A percentile compares a stretch with the other conserved stretches of the same genome.
phyloP scores from a whole-genome alignment of 2,888 invertebrate species.

The Hyalella azteca region DNA sequence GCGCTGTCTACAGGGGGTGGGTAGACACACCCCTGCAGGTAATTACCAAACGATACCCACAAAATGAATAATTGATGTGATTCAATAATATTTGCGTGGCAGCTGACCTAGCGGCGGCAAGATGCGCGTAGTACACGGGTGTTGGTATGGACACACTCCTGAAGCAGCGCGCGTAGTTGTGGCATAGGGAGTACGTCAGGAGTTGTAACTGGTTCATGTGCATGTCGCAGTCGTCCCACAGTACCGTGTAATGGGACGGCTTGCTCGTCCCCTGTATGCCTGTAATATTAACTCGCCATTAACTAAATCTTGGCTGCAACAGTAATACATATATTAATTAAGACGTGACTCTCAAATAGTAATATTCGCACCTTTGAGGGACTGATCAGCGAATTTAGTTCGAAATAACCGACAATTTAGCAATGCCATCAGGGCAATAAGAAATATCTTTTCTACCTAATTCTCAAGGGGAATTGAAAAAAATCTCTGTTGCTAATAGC shows the following conservation, averaged over 20 bases:
- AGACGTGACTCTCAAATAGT: neutral
- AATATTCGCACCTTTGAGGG: neutral
- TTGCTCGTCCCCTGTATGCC: constrained; percentile 77
- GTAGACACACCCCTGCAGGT: too few species aligned
- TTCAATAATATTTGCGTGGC: neutral
- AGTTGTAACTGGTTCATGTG: constrained; percentile 77
- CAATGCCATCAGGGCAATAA: neutral
- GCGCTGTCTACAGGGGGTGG: too few species aligned
- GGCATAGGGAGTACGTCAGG: constrained; percentile 82
- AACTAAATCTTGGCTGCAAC: neutral
- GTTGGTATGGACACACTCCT: constrained; percentile 67
- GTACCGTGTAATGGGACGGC: constrained; percentile 65
- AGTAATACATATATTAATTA: neutral
- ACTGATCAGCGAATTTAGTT: neutral
- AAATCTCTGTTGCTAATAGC: neutral
- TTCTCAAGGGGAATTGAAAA: neutral
- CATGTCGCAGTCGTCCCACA: constrained; percentile 79
- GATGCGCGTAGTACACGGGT: constrained; percentile 62
- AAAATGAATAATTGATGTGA: neutral
- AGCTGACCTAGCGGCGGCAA: constrained; percentile 59
- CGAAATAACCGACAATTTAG: neutral
- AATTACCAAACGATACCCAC: neutral
- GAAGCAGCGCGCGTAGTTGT: constrained; percentile 83
- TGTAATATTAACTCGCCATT: neutral
- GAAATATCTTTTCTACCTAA: neutral